Base-by-base conservation (phyloP, 2,888 invertebrate genomes). In the Hymenopus coronatus region DNA sequence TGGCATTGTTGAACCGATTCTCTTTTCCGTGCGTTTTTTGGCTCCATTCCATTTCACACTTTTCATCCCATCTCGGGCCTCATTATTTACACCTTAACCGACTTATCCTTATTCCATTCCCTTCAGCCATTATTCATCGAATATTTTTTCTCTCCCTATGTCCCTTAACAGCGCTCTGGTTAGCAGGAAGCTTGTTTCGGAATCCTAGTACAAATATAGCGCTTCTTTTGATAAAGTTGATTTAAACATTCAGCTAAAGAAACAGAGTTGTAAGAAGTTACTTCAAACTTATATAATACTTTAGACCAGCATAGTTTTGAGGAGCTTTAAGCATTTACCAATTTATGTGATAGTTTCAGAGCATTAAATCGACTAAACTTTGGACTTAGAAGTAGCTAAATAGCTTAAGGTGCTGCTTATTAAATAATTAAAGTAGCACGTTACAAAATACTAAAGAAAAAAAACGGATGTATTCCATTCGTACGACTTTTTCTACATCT, bases 61-160 rank as follows among this genome's bases (percentile, higher is more conserved):
- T 82, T 87, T 82, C 87, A 33, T 84, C 85, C 88, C 88, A 84
- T 84, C 86, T 87, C 82, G 28, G 25, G 7, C 84, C 88, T 88
- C 88, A 88, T 88, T 88, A 88, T 88, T 88, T 88, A 88, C 84
- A 88, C 85, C 88, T 85, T 81, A 82, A 40, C 84, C 33, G 70
- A 6, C 89, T 86, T 88, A 87, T 89, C 87, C 40, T 89, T 89
- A 82, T 86, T 85, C 88, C 88, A 82, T 88, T 85, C 88, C n/a
- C 84, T 30, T 85, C 82, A 81, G 84, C 81, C 88, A 81, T 88
- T 82, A 88, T 82, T 85, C 88, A 85, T 82, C 81, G 33, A 30
- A 82, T 87, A 20, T 70, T 70, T 70, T 70, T 70, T 70, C 15
- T 54, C 15, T 20, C 54, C 20, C 54, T 6, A 40, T 15, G 54